Evolutionary conservation across 92 coral and sea anemone genomes (phyloP), one percentile per base, ranked within the genome.

Genomic region (Siderastrea siderea): DNA sequence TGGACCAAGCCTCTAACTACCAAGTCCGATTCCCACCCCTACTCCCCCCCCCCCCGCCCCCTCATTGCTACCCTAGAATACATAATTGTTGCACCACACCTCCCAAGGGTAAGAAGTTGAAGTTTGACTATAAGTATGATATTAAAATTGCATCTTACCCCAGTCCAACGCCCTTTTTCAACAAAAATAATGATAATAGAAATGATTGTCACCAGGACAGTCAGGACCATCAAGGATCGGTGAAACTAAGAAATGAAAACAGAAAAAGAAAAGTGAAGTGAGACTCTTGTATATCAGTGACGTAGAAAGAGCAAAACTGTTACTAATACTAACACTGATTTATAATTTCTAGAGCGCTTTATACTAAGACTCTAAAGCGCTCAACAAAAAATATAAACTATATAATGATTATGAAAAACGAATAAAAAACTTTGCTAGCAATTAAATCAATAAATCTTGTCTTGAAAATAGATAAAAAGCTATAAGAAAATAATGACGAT

Each of bases 121-220:
- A 5, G 3, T 44, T 48, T 26, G 45, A 10, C 15, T 13, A 11
- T 6, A 74, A 50, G 9, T 7, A 74, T 16, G 3, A 53, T 11
- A 49, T 9, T 11, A 55, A 65, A 57, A 13, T 13, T 64, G 12
- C 12, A 38, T 50, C 74, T 51, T 81, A 90, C 97, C 76, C 83
- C 54, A 47, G 95, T 86, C 98, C 98, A 95, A 68, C 78, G 91
- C 26, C 84, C 78, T 4, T 75, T 88, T 53, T 95, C 85, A 62
- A 90, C 90, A 87, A 95, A 95, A 2, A 88, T 79, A 47, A 93
- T 38, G 65, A 93, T 82, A 7, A 91, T 53, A 46, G 88, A 90
- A 79, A 79, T 48, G 75, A 85, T 75, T 1, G 90, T 93, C 6
- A 91, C 55, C 53, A 93, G 3, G 7, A 95, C 94, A 48, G 92